Conservation (phyloP, 1,140 invertebrate genomes). For the Bombus huntii region DNA sequence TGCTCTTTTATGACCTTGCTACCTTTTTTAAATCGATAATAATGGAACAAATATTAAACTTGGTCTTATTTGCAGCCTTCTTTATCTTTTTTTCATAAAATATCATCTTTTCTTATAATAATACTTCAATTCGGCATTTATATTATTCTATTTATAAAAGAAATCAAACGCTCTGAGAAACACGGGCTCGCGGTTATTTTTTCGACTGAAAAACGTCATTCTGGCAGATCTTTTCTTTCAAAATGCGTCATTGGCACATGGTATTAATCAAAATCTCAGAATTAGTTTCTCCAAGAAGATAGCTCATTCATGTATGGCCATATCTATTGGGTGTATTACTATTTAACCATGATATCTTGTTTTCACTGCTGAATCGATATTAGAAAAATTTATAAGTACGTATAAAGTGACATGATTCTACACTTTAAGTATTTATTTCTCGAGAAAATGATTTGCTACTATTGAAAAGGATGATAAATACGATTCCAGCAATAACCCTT, state of each 20-base stretch:
- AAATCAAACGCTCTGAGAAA: too few relatives aligned
- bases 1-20: neutral
- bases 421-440: neutral
- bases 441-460: neutral
- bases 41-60: neutral
- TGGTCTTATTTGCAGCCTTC: neutral
- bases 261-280: neutral
- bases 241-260: constrained; percentile 11
- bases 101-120: too few relatives aligned
- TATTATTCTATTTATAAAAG: too few relatives aligned
- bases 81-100: neutral
- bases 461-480: too few relatives aligned
- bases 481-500: neutral
- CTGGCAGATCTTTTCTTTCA: neutral
- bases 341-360: neutral
- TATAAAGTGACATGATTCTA: neutral
- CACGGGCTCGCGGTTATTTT: too few relatives aligned
- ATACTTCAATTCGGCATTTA: too few relatives aligned
- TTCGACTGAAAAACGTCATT: neutral
- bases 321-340: neutral
- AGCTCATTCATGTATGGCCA: neutral
- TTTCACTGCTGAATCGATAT: neutral
- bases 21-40: neutral
- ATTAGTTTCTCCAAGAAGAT: constrained; percentile 7
- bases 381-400: neutral